A percentile compares a stretch with the other conserved stretches of the same genome.
These are phyloP conservation scores for Dorcus hopei DNA, from an alignment of 2,888 invertebrate genomes.

Conservation along the genomic window DNA sequence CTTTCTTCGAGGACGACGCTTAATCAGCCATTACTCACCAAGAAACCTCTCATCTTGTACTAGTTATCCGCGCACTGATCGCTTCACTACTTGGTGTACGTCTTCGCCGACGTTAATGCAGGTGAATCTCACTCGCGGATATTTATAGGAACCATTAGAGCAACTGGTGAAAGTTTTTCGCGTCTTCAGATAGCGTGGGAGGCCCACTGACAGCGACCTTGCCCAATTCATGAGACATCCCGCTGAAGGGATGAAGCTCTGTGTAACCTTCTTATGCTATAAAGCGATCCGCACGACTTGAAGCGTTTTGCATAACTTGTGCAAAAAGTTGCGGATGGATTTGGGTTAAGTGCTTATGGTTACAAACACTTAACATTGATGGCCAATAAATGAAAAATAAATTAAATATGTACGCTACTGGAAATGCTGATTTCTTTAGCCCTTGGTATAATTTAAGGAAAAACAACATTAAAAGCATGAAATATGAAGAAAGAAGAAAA, in stretches of 20 bases:
- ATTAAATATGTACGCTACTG: too few relatives aligned
- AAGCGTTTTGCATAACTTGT: too few relatives aligned
- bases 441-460: too few relatives aligned
- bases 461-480: too few relatives aligned
- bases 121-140: conserved; percentile 25
- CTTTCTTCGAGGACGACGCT: background rate
- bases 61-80: conserved; percentile 7
- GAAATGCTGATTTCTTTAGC: too few relatives aligned
- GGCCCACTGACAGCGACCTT: conserved; percentile 16
- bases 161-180: conserved; percentile 28
- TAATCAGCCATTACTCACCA: conserved; percentile 16
- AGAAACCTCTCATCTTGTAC: conserved; percentile 20
- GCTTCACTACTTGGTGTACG: conserved; percentile 20
- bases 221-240: conserved; percentile 3
- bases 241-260: conserved; percentile 9
- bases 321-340: too few relatives aligned
- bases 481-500: too few relatives aligned
- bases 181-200: conserved; percentile 29
- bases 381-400: too few relatives aligned
- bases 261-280: background rate
- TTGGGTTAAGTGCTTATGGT: too few relatives aligned
- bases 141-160: conserved; percentile 26
- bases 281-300: too few relatives aligned
- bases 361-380: too few relatives aligned
- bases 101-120: conserved; percentile 28